Percentiles rank a stretch among this genome's conserved stretches.
phyloP scores from a whole-genome alignment of 2,888 invertebrate genomes.

The Nemotelus nigrinus region DNA sequence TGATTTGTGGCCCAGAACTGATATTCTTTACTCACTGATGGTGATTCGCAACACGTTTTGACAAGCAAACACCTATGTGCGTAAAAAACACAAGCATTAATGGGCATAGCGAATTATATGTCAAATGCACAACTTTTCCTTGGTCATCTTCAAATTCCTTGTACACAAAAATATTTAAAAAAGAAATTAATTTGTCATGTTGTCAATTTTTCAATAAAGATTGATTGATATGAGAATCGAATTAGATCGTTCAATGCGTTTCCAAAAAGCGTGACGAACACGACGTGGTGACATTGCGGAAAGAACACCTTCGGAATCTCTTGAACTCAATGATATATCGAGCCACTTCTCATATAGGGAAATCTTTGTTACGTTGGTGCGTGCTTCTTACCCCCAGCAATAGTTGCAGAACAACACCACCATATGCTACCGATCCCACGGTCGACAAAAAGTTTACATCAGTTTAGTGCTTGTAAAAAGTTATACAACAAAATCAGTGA shows the following conservation, averaged over 20 bases:
- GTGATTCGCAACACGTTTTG: too few relatives aligned
- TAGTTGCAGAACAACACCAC: constrained; percentile 32
- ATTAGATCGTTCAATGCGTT: background rate
- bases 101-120: too few relatives aligned
- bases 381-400: constrained; percentile 25
- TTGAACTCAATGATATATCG: background rate
- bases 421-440: constrained; percentile 34
- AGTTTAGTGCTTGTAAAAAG: constrained; percentile 39
- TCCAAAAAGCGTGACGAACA: background rate
- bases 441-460: constrained; percentile 19
- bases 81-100: too few relatives aligned
- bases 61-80: too few relatives aligned
- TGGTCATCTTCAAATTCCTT: too few relatives aligned
- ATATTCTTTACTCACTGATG: too few relatives aligned
- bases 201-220: constrained; percentile 33
- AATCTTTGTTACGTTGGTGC: constrained; percentile 34
- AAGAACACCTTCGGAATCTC: background rate
- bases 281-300: background rate
- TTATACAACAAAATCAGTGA: constrained; percentile 43
- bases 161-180: background rate
- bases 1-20: too few relatives aligned
- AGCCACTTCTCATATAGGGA: background rate
- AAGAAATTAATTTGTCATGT: constrained; percentile 11
- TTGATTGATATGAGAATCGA: constrained; percentile 29
- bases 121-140: too few relatives aligned